phyloP scores from a whole-genome alignment of 2,113 vertebrate species.

The Garra rufa region DNA sequence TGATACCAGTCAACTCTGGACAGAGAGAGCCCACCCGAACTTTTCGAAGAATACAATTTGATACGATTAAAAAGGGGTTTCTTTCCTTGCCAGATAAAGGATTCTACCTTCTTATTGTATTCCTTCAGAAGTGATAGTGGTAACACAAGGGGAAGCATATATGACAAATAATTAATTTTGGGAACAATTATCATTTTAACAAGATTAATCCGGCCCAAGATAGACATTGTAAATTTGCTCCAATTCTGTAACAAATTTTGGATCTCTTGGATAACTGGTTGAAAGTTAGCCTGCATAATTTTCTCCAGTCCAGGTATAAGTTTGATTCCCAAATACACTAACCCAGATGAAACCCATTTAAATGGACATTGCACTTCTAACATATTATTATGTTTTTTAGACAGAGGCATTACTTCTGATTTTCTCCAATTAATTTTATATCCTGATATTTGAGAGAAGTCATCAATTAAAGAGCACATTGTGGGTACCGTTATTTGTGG shows the following conservation, averaged over 20 bases:
- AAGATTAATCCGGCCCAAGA: background rate
- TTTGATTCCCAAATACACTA: background rate
- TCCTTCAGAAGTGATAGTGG: background rate
- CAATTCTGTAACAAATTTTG: background rate
- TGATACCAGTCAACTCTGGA: background rate
- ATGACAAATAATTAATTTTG: background rate
- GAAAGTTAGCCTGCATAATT: background rate
- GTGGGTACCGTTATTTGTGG: background rate
- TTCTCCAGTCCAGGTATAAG: background rate
- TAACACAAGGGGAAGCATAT: background rate
- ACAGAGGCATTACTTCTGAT: background rate
- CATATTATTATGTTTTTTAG: background rate
- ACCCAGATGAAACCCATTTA: background rate
- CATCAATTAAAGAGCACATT: background rate
- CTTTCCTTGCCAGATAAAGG: background rate
- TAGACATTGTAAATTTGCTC: constrained; percentile 3
- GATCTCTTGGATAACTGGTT: constrained; percentile 2
- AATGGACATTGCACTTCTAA: background rate
- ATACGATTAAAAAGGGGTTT: background rate
- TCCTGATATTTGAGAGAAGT: background rate
- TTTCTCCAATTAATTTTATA: background rate
- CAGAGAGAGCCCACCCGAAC: background rate
- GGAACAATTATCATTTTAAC: background rate
- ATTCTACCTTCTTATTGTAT: background rate
- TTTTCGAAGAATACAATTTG: background rate